phyloP scores from a whole-genome alignment of 2,888 invertebrate genomes.

The Caenorhabditis angaria region DNA sequence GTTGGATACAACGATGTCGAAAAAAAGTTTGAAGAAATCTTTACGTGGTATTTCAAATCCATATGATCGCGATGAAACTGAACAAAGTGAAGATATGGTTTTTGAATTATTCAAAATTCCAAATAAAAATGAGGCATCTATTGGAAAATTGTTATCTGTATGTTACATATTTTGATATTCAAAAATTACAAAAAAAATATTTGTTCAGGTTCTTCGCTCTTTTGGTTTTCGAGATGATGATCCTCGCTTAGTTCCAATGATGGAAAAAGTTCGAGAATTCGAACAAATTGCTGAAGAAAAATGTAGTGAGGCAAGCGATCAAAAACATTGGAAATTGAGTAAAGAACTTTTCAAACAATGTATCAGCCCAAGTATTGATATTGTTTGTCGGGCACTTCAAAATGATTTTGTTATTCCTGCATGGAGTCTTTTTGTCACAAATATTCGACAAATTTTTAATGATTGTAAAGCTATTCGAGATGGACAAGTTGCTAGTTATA shows the following conservation, averaged over 20 bases:
- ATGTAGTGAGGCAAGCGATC: slow-evolving; percentile 28
- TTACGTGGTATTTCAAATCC: slow-evolving; percentile 49
- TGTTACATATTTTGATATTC: background rate
- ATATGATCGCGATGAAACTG: slow-evolving; percentile 44
- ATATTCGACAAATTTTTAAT: slow-evolving; percentile 84
- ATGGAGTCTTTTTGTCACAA: slow-evolving; percentile 87
- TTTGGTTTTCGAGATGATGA: slow-evolving; percentile 67
- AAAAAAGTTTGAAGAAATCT: slow-evolving; percentile 34
- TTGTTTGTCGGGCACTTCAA: slow-evolving; percentile 65
- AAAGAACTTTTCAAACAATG: slow-evolving; percentile 27
- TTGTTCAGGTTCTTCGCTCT: slow-evolving; percentile 51
- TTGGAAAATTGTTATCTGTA: slow-evolving; percentile 3
- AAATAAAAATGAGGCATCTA: slow-evolving; percentile 55
- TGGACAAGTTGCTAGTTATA: slow-evolving; percentile 78
- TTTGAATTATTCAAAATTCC: slow-evolving; percentile 70
- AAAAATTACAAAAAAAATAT: background rate
- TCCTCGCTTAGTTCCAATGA: slow-evolving; percentile 51
- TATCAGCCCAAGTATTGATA: slow-evolving; percentile 60
- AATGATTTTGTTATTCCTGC: slow-evolving; percentile 91
- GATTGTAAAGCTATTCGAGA: slow-evolving; percentile 44
- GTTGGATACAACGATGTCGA: slow-evolving; percentile 44
- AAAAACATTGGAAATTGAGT: slow-evolving; percentile 55
- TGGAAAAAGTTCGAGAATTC: slow-evolving; percentile 45
- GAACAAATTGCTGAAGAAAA: slow-evolving; percentile 44
- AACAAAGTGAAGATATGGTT: slow-evolving; percentile 42